Evolutionary conservation across 2,113 vertebrate species (phyloP), one percentile per base, ranked within the genome.

Genomic region (Macheiramphus alcinus): DNA sequence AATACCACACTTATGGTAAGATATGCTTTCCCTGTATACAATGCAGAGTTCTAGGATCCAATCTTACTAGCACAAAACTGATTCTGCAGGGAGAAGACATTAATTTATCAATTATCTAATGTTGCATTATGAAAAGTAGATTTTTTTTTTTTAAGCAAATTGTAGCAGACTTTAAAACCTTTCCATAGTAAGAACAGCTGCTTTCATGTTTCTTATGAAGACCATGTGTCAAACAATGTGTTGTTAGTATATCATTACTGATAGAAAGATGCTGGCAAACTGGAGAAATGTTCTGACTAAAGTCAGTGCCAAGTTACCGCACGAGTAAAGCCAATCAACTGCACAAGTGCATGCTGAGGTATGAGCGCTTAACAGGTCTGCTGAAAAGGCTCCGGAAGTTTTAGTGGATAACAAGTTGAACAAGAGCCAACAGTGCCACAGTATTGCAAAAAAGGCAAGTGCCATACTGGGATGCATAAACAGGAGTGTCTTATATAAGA

Each of bases 321-420:
- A 3, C 0, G 0, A 55, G 67, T 1, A 14, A 36, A 75, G 52
- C 21, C 61, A 10, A 7, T 36, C 26, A 40, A 2, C 26, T 40
- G 78, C 55, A 36, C 47, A 8, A 63, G 65, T 0, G 1, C 53
- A 48, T 16, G 43, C 6, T 45, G 80, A 86, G 76, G 22, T 62
- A 14, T 2, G 42, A 55, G 59, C 1, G 6, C 63, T 47, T 18
- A 55, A 27, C 42, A 26, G 52, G 43, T 43, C 72, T 73, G 2
- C 73, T 55, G 81, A 63, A 79, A 52, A 61, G 42, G 52, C 71
- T 92, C 45, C 7, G 3, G 34, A 22, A 31, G 50, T 32, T 83
- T n/a, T 32, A 14, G 19, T 18, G 72, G 62, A 7, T 38, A 72
- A 40, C 27, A n/a, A 31, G 59, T 67, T 73, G 86, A 73, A 20